Evolutionary conservation across 2,888 invertebrate genomes (phyloP), one percentile per base, ranked within the genome.

Genomic region (Eupithecia insigniata): DNA sequence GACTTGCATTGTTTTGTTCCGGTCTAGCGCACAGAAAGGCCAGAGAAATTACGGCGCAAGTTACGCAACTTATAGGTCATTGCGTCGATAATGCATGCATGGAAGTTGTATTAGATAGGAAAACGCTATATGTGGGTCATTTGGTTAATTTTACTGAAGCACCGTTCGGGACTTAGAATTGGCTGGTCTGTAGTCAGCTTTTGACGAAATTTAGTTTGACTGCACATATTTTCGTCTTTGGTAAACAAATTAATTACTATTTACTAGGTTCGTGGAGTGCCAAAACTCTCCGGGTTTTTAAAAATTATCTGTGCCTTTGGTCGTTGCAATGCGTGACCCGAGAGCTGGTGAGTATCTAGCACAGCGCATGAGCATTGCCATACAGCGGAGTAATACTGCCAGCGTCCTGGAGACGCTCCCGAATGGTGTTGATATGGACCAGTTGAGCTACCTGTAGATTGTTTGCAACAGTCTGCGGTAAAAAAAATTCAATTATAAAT

Each of bases 1-100:
- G 70, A 36, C 64, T 68, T 65, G 61, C 70, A 70, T 65, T 71
- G 71, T 74, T 74, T 71, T 74, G 74, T 74, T 74, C 74, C 71
- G 69, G 74, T 74, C 71, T 74, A 60, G 71, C 39, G 71, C 66
- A 60, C 65, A 71, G 74, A 69, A 74, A 74, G 71, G 74, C 64
- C 74, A 55, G 69, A 70, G 71, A 74, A 69, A 74, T 74, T 71
- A 74, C 71, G 60, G 55, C 66, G 71, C 61, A 69, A 39, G 16
- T 71, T 74, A 74, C 69, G 74, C 71, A 74, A 74, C 32, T 34
- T 32, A 73, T 66, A 69, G 74, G 71, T 74, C 71, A 74, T 69
- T 74, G 71, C 74, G 62, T 74, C 74, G 71, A 74, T 71, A 69
- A 71, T 69, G 69, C 64, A 70, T 70, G 65, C 46, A 67, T 68